Conservation (phyloP, 2,888 invertebrate species). For the Apotomis turbidana region DNA sequence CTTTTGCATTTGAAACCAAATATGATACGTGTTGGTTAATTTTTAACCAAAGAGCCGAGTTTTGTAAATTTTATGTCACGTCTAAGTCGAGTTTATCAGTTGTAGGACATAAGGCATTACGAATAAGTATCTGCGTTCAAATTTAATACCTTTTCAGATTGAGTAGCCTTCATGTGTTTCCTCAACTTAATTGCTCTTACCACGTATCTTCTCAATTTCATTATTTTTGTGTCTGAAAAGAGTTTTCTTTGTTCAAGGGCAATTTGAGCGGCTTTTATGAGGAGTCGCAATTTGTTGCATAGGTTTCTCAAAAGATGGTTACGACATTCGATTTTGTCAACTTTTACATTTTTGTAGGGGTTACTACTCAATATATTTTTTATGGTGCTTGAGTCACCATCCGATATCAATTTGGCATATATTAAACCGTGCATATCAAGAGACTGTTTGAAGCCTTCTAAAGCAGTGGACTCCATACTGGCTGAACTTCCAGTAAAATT, state of each 20-base stretch:
- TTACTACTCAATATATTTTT: too few species aligned
- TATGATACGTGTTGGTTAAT: conserved; percentile 16
- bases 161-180: conserved; percentile 4
- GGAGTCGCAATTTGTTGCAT: not conserved
- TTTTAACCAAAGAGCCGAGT: conserved; percentile 8
- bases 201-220: not conserved
- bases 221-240: conserved; percentile 18
- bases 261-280: conserved; percentile 15
- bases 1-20: conserved; percentile 19
- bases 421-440: too few species aligned
- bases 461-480: too few species aligned
- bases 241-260: conserved; percentile 25
- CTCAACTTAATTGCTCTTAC: conserved; percentile 15
- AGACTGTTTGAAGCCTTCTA: too few species aligned
- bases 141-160: conserved; percentile 8
- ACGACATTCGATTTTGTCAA: not conserved
- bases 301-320: conserved; percentile 2
- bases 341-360: not conserved
- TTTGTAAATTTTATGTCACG: conserved; percentile 19
- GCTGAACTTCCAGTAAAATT: conserved; percentile 5
- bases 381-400: not conserved
- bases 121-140: conserved; percentile 16
- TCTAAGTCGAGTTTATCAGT: conserved; percentile 23
- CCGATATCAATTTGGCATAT: too few species aligned
- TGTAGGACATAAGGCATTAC: conserved; percentile 24